These are phyloP conservation scores for Spheniscus mendiculus DNA, from an alignment of 2,113 vertebrate genomes.

Conservation along the genomic window DNA sequence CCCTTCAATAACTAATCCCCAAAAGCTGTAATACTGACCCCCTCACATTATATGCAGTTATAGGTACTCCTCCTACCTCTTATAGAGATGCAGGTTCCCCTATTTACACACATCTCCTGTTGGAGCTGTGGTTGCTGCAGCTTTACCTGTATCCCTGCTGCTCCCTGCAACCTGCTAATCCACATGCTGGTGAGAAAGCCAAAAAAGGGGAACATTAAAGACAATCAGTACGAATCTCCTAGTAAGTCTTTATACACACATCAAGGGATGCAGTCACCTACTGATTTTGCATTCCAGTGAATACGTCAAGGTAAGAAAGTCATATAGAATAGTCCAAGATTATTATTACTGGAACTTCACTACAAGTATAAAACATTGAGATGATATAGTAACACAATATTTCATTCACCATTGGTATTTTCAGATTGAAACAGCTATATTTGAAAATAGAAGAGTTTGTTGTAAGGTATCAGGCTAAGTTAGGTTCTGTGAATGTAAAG, in stretches of 20 bases:
- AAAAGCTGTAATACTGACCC: not conserved
- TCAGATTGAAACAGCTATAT: not conserved
- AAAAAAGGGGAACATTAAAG: not conserved
- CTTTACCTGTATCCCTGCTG: not conserved
- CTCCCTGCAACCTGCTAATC: not conserved
- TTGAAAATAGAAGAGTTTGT: not conserved
- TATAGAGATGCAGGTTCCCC: not conserved
- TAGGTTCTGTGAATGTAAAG: not conserved
- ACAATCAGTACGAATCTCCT: not conserved
- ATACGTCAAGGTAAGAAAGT: not conserved
- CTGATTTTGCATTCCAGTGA: not conserved
- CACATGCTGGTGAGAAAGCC: not conserved
- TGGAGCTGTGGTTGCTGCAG: not conserved
- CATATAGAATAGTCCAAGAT: not conserved
- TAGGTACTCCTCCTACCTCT: accelerated
- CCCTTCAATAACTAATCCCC: not conserved
- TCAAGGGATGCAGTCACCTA: not conserved
- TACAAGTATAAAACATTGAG: not conserved
- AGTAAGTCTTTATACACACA: not conserved
- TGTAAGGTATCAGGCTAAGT: not conserved
- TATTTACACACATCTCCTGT: too few species aligned
- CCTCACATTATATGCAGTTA: accelerated
- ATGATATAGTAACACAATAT: not conserved
- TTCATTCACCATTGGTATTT: not conserved
- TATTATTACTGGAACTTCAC: not conserved